Percentiles rank a stretch among this genome's conserved stretches.
Evolutionary conservation across 2,797 vertebrate species (phyloP).

Genomic region (Holocentrus rufus): DNA sequence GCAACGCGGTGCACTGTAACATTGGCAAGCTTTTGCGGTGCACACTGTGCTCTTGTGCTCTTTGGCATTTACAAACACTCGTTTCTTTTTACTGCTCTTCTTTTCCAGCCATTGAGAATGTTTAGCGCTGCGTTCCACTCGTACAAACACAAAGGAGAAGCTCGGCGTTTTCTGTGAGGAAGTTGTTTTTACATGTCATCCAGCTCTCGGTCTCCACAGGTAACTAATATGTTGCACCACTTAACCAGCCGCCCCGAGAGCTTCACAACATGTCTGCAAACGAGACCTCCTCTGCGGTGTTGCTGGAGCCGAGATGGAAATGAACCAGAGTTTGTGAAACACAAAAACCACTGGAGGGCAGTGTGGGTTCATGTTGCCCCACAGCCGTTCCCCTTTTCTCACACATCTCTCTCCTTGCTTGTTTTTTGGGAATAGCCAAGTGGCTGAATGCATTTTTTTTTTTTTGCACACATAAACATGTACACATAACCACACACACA

Average conservation of each 20-base stretch:
- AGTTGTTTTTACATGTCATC: slow-evolving; percentile 3
- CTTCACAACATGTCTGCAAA: slow-evolving; percentile 12
- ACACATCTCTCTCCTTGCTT: slow-evolving; percentile 43
- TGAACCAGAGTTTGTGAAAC: slow-evolving; percentile 1
- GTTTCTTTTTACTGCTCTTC: background rate
- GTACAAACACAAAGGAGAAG: background rate
- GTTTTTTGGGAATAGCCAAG: slow-evolving; percentile 70
- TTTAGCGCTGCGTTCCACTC: background rate
- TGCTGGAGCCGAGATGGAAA: background rate
- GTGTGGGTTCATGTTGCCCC: slow-evolving; percentile 73
- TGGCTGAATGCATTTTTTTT: slow-evolving; percentile 73
- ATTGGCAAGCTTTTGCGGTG: background rate
- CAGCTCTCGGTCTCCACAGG: background rate
- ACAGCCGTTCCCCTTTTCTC: slow-evolving; percentile 6
- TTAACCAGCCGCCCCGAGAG: slow-evolving; percentile 7
- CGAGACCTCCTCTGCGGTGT: background rate
- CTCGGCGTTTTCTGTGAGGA: background rate
- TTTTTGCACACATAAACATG: slow-evolving; percentile 38
- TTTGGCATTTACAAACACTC: background rate
- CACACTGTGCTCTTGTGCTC: background rate
- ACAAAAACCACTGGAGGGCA: slow-evolving; percentile 81
- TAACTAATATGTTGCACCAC: slow-evolving; percentile 1
- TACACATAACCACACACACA: slow-evolving; percentile 32
- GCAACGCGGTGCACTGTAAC: slow-evolving; percentile 5
- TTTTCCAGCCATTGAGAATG: background rate